Evolutionary conservation across 2,888 invertebrate genomes (phyloP).

Genomic region (Mythimna impura): DNA sequence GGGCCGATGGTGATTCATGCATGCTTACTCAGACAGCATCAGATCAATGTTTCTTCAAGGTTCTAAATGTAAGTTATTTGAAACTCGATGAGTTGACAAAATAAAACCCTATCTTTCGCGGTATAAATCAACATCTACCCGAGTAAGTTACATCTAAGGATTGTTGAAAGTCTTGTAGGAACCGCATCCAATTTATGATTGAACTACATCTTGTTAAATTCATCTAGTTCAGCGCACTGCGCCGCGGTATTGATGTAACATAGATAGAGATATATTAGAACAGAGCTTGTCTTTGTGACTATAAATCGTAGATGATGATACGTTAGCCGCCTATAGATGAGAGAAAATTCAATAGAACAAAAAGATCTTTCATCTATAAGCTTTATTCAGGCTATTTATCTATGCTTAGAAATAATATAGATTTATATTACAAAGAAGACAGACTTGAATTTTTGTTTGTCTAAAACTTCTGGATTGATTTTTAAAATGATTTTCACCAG

Average conservation of each 20-base stretch:
- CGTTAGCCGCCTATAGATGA: not conserved
- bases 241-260: not conserved
- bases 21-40: not conserved
- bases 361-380: not conserved
- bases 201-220: slow-evolving; percentile 8
- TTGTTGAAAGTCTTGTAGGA: slow-evolving; percentile 6
- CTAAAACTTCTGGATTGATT: too few relatives aligned
- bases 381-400: not conserved
- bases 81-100: too few relatives aligned
- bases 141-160: not conserved
- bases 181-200: slow-evolving; percentile 14
- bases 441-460: too few relatives aligned
- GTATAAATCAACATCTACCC: not conserved
- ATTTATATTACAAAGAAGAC: too few relatives aligned
- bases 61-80: too few relatives aligned
- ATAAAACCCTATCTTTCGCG: not conserved
- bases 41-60: too few relatives aligned
- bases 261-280: not conserved
- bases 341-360: not conserved
- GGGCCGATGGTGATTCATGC: not conserved
- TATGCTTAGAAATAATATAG: too few relatives aligned
- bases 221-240: slow-evolving; percentile 5
- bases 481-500: too few relatives aligned
- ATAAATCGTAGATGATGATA: slow-evolving; percentile 1
- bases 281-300: slow-evolving; percentile 5